phyloP scores from a whole-genome alignment of 2,888 invertebrate species.

The Cataglyphis cursor region DNA sequence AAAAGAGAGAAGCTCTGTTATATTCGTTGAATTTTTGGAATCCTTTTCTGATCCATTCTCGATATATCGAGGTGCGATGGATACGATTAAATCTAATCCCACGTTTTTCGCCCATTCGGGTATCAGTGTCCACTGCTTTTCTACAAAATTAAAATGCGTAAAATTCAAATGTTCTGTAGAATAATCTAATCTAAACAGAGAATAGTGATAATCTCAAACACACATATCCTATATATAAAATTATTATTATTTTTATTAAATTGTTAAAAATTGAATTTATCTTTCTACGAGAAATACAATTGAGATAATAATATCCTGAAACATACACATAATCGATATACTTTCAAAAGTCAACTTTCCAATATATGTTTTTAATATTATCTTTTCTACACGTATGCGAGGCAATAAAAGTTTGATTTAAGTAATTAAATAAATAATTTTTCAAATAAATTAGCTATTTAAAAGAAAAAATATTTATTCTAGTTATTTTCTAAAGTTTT shows the following conservation, averaged over 20 bases:
- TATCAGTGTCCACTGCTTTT: constrained; percentile 83
- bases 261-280: background rate
- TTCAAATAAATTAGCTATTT: background rate
- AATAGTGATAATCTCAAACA: background rate
- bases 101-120: constrained; percentile 84
- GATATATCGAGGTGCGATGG: constrained; percentile 76
- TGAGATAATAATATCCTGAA: background rate
- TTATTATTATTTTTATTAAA: background rate
- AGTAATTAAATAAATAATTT: background rate
- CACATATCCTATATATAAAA: background rate
- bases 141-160: constrained; percentile 73
- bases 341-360: no score
- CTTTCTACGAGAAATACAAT: background rate
- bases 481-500: background rate
- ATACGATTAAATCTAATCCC: constrained; percentile 83
- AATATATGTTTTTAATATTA: background rate
- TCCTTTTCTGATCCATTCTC: constrained; percentile 87
- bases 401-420: background rate
- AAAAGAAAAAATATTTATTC: background rate
- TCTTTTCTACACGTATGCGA: background rate
- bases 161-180: background rate
- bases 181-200: background rate
- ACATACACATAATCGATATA: background rate
- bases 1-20: constrained; percentile 90
- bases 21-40: constrained; percentile 91